Conservation (phyloP, 2,888 invertebrate genomes). For the Pogonocherus hispidulus region DNA sequence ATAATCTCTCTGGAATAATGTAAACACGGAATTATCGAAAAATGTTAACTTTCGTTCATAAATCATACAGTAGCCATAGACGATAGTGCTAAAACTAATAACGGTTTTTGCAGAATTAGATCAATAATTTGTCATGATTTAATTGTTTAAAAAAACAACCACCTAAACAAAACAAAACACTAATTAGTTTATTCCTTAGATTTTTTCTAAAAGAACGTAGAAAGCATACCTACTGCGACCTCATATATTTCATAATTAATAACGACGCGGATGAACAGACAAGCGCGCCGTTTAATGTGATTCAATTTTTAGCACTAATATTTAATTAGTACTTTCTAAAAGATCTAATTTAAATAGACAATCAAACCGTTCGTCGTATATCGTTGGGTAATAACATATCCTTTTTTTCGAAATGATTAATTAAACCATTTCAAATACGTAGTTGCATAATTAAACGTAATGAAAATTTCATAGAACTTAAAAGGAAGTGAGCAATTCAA, state of each 20-base stretch:
- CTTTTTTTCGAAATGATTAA: slow-evolving; percentile 29
- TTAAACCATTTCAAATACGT: slow-evolving; percentile 22
- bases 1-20: too few species aligned
- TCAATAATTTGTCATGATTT: too few species aligned
- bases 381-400: slow-evolving; percentile 20
- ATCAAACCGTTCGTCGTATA: slow-evolving; percentile 20
- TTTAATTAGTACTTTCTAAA: slow-evolving; percentile 29
- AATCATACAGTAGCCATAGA: too few species aligned
- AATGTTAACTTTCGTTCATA: too few species aligned
- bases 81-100: too few species aligned
- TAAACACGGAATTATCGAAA: too few species aligned
- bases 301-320: neutral
- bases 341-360: slow-evolving; percentile 32
- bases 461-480: slow-evolving; percentile 39
- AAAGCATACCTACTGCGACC: neutral
- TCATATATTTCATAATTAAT: neutral
- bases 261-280: neutral
- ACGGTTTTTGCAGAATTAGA: too few species aligned
- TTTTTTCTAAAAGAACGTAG: neutral
- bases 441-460: slow-evolving; percentile 31
- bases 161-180: too few species aligned
- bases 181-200: too few species aligned
- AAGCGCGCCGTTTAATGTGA: neutral
- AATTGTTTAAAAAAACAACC: too few species aligned
- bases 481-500: slow-evolving; percentile 53